Base-by-base conservation (phyloP, 2,797 vertebrate species). In the Esox lucius region DNA sequence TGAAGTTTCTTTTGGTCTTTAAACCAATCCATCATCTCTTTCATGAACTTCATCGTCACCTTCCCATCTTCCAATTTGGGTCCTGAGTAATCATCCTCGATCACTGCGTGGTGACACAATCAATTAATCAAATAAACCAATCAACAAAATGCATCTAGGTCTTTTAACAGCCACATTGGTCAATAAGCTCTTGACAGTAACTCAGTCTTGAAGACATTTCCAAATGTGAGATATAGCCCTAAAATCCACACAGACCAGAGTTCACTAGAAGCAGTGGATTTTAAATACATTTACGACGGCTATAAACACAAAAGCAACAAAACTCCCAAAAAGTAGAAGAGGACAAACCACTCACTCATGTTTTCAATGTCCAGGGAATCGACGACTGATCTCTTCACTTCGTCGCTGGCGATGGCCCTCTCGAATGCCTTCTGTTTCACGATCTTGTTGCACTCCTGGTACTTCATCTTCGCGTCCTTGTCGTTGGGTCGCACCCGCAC, bases 371-470 rank as follows among this genome's bases (percentile, higher is more conserved):
- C 96, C 66, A 98, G 88, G 1, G 96, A 96, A 87, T 98, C 97
- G 0, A 98, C 97, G 0, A 98, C 96, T 0, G 97, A 98, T 74
- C 95, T 95, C 72, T 96, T 96, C 72, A 90, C 94, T 88, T 97
- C 95, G 0, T 98, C 97, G 0, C 95, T 95, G 59, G 97, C 97
- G 0, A 98, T 98, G 73, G 97, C 97, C 62, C 96, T 90, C 86
- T 98, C 97, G 0, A 98, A 98, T 0, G 97, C 97, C 85, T 98
- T 98, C 91, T 96, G 96, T 78, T 97, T 96, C 72, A 98, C 97
- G 0, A 98, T 94, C 91, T 96, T 96, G 89, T 95, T 95, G 87
- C 97, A 98, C 85, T 98, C 97, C 85, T 98, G 96, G 81, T 96
- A 98, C 78, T 98, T 98, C 92, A 98, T 92, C 86, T 92, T 96